These are phyloP conservation scores for Thyatira batis DNA, from an alignment of 2,888 invertebrate species.

Conservation along the genomic window DNA sequence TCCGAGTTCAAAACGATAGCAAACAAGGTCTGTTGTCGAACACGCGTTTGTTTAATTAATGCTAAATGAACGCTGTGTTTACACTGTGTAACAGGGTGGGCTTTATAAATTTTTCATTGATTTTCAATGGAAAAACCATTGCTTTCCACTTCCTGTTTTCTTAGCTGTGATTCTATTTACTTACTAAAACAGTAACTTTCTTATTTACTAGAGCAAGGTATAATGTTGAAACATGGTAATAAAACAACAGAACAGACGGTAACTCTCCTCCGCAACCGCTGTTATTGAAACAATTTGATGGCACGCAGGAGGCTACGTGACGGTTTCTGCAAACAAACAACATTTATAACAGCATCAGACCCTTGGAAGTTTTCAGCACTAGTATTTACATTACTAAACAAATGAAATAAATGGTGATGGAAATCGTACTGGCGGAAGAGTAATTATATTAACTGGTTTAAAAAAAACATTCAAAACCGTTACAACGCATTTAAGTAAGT, in stretches of 20 bases:
- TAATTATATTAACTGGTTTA: neutral
- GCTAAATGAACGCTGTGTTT: slow-evolving; percentile 26
- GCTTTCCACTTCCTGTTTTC: slow-evolving; percentile 6
- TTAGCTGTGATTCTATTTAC: neutral
- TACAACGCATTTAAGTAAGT: no score
- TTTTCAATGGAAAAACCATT: neutral
- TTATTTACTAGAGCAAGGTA: neutral
- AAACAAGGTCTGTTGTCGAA: slow-evolving; percentile 25
- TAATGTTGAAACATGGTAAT: neutral
- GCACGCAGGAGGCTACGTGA: neutral
- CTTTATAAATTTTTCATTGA: slow-evolving; percentile 16
- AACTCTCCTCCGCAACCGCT: neutral
- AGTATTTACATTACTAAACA: neutral
- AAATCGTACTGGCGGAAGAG: neutral
- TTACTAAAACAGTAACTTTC: neutral
- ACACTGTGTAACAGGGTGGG: slow-evolving; percentile 15
- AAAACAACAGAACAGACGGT: neutral
- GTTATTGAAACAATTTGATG: neutral
- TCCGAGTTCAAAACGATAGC: slow-evolving; percentile 13
- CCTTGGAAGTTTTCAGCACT: neutral
- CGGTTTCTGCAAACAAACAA: neutral
- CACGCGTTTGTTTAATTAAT: slow-evolving; percentile 29
- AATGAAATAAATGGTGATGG: neutral
- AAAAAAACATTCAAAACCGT: no score
- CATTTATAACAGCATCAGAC: neutral